Evolutionary conservation across 92 coral and sea anemone genomes (phyloP), one percentile per base, ranked within the genome.

Genomic region (Bergia sp.): DNA sequence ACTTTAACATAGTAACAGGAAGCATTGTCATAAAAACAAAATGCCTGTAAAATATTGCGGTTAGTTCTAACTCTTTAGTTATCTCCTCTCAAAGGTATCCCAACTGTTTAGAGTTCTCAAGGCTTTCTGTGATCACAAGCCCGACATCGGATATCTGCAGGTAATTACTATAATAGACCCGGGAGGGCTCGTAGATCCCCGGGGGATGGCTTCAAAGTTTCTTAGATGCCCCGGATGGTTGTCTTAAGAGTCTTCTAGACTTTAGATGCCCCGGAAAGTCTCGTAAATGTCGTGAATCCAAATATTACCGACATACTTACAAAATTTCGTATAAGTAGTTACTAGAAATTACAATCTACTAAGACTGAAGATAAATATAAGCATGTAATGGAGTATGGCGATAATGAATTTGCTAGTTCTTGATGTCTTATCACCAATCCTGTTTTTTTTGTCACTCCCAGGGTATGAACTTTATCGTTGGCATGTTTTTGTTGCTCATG

Each of bases 391-490:
- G 58, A 53, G 13, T 53, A 53, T 11, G 58, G 2, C 3, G 29
- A 29, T 53, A 53, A 53, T 11, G 58, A 12, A 11, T 53, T 53
- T 53, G 15, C 10, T 10, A 53, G 58, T 53, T 61, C 69, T 61
- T 1, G n/a, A 0, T 61, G 69, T 18, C 69, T 3, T 18, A 21
- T 61, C 69, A 61, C 69, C 7, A 21, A 16, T 20, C 69, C 69
- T 11, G 50, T 2, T 45, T 18, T 61, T 61, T 61, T 61, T 61
- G 7, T 88, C 44, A 3, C 43, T 82, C 72, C 29, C 81, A 95
- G 98, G 98, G 98, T 18, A 95, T 95, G 98, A 95, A 95, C 89
- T 95, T 95, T 76, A 90, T 95, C 58, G 98, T 95, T 9, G 95
- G 96, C 8, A 79, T 93, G 95, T 93, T 91, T 84, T 75, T 95